These are phyloP conservation scores for Centropyge bicolor DNA, from an alignment of 2,797 vertebrate genomes.

Conservation along the genomic window DNA sequence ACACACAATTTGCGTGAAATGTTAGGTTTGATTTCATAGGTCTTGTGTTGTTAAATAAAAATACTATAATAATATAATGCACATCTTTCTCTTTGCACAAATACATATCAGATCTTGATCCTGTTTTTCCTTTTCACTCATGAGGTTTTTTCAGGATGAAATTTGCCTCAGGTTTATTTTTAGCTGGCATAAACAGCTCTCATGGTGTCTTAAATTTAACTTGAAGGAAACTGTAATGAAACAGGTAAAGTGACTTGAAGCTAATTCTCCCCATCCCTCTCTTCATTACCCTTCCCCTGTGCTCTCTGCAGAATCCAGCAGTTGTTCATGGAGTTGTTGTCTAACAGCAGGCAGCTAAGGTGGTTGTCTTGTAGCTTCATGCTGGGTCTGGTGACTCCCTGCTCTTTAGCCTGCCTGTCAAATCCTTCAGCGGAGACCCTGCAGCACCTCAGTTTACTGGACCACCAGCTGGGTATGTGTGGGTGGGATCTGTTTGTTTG, in stretches of 20 bases:
- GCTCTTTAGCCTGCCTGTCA: slow-evolving; percentile 93
- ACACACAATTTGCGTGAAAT: not conserved
- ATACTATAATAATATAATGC: too few relatives aligned
- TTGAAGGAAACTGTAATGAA: not conserved
- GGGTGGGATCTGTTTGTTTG: not conserved
- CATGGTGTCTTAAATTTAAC: not conserved
- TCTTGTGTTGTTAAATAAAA: not conserved
- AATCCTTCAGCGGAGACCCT: slow-evolving; percentile 93
- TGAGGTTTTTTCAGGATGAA: not conserved
- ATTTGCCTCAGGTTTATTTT: not conserved
- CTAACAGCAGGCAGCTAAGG: slow-evolving; percentile 94
- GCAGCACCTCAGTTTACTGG: slow-evolving; percentile 96
- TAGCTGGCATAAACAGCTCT: not conserved
- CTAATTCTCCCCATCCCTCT: slow-evolving; percentile 14
- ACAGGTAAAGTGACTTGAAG: not conserved
- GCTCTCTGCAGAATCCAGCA: slow-evolving; percentile 91
- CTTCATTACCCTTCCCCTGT: slow-evolving; percentile 7
- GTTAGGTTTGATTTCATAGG: not conserved
- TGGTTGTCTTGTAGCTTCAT: slow-evolving; percentile 98
- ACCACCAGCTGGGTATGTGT: slow-evolving; percentile 89
- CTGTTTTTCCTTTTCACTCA: not conserved
- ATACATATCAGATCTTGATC: not conserved
- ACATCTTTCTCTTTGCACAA: not conserved
- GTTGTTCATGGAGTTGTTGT: slow-evolving; percentile 95
- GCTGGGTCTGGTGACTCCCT: slow-evolving; percentile 94